Conservation (phyloP, 2,113 vertebrate genomes). For the Macrotis lagotis region DNA sequence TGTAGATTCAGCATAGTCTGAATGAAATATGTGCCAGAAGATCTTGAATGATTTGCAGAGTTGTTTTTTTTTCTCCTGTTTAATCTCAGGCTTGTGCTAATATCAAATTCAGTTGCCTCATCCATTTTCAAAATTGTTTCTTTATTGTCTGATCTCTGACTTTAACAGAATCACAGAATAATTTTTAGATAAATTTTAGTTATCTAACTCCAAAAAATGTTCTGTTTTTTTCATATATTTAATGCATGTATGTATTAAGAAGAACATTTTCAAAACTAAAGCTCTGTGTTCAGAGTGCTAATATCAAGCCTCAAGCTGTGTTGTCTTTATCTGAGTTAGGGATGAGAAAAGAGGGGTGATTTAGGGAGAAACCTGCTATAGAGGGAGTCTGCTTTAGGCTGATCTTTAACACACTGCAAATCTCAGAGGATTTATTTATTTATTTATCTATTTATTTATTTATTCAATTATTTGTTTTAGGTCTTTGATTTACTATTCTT, state of each 20-base stretch:
- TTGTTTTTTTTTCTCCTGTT: slow-evolving; percentile 33
- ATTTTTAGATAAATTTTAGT: slow-evolving; percentile 18
- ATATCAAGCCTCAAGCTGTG: neutral
- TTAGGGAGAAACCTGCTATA: neutral
- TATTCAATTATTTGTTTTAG: neutral
- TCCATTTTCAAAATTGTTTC: neutral
- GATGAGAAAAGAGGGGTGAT: neutral
- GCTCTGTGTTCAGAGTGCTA: neutral
- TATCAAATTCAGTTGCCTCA: neutral
- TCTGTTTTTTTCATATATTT: neutral
- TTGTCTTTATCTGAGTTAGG: neutral
- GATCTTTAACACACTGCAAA: neutral
- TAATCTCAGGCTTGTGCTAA: slow-evolving; percentile 15
- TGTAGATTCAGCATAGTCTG: slow-evolving; percentile 13
- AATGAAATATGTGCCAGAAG: slow-evolving; percentile 17
- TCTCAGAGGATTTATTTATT: neutral
- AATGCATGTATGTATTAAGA: neutral
- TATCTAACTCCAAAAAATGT: neutral
- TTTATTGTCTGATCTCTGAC: slow-evolving; percentile 12
- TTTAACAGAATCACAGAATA: neutral
- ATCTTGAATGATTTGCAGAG: neutral
- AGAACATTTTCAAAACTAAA: neutral
- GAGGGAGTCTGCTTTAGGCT: neutral
- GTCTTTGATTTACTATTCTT: neutral
- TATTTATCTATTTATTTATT: no score